Percentiles rank a stretch among this genome's conserved stretches.
phyloP scores from a whole-genome alignment of 2,797 vertebrate species.

The Falco novaeseelandiae region DNA sequence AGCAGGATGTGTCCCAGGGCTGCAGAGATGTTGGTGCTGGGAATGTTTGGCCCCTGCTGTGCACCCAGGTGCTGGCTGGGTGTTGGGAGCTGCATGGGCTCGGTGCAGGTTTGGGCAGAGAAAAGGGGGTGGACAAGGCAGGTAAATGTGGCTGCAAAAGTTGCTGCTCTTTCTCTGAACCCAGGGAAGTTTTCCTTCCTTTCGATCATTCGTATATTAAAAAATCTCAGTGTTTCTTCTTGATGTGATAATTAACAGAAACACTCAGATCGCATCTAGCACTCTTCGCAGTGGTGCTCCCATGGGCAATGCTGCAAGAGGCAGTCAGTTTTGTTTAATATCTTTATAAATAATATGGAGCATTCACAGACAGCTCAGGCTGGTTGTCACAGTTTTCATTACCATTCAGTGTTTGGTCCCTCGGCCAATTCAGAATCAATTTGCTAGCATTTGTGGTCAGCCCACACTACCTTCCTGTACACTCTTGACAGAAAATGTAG shows the following conservation, averaged over 20 bases:
- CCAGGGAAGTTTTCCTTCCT: not conserved
- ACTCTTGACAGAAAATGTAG: not conserved
- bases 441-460: not conserved
- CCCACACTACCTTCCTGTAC: not conserved
- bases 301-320: not conserved
- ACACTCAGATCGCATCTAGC: not conserved
- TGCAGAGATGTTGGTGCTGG: not conserved
- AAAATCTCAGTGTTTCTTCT: not conserved
- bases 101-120: fast-evolving
- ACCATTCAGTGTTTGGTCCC: not conserved
- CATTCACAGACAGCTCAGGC: not conserved
- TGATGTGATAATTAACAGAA: not conserved
- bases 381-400: not conserved
- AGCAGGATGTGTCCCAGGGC: fast-evolving
- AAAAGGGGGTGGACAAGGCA: not conserved
- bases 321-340: not conserved
- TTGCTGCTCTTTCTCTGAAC: not conserved
- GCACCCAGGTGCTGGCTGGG: not conserved
- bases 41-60: not conserved
- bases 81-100: not conserved
- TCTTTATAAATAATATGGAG: not conserved
- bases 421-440: not conserved
- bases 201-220: fast-evolving
- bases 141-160: not conserved
- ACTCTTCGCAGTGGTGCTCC: not conserved